These are phyloP conservation scores for Agrilus planipennis DNA, from an alignment of 1,140 invertebrate species.

Conservation along the genomic window DNA sequence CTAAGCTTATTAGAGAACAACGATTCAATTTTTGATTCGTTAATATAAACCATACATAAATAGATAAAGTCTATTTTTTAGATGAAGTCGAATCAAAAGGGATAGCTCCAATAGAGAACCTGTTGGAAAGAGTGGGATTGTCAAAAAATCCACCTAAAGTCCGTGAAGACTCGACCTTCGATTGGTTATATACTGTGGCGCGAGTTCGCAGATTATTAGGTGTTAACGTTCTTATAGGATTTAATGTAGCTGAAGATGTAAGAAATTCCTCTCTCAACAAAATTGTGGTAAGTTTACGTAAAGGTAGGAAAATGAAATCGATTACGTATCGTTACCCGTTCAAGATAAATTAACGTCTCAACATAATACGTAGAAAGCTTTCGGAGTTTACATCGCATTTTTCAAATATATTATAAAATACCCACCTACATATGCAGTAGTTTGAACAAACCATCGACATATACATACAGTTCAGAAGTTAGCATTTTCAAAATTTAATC, in stretches of 20 bases:
- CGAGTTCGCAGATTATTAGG: constrained; percentile 41
- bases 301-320: background rate
- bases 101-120: constrained; percentile 41
- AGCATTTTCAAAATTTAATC: no score
- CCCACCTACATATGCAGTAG: no score
- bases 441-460: no score
- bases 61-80: no score
- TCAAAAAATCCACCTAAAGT: constrained; percentile 35
- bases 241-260: constrained; percentile 52
- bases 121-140: constrained; percentile 38
- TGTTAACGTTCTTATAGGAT: constrained; percentile 46
- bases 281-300: constrained; percentile 41
- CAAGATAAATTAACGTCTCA: no score
- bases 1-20: no score
- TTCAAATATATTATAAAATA: no score
- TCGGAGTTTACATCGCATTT: no score
- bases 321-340: constrained; percentile 1
- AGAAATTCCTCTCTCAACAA: constrained; percentile 48
- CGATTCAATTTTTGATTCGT: no score
- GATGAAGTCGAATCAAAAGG: constrained; percentile 45
- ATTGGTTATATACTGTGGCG: constrained; percentile 40
- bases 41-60: no score
- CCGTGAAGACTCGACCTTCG: constrained; percentile 29
- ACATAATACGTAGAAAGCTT: no score
- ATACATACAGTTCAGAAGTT: no score